Evolutionary conservation across 2,888 invertebrate species (phyloP).

Genomic region (Coecobrya sp.): DNA sequence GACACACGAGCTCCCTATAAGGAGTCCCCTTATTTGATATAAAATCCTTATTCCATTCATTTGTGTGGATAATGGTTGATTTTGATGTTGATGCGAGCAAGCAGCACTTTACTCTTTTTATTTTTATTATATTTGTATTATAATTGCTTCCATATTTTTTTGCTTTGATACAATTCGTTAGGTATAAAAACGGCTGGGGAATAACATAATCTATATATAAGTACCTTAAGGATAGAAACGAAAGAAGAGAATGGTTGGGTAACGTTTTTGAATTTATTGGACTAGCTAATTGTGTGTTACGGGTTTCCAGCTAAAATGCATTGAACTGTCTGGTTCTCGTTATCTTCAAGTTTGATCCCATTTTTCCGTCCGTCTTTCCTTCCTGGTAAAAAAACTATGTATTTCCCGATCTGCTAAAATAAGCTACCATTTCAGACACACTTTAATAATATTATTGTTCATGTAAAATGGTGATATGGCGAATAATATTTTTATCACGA

Average conservation of each 20-base stretch:
- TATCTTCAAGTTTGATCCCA: background rate
- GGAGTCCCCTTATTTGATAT: slow-evolving; percentile 12
- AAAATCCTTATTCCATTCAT: slow-evolving; percentile 48
- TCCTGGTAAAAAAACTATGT: background rate
- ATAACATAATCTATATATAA: background rate
- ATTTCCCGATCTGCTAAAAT: background rate
- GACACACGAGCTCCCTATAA: slow-evolving; percentile 51
- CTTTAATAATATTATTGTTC: too few species aligned
- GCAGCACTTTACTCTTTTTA: slow-evolving; percentile 21
- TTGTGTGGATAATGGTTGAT: slow-evolving; percentile 2
- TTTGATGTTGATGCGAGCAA: slow-evolving; percentile 32
- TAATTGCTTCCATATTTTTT: slow-evolving; percentile 32
- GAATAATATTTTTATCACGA: background rate
- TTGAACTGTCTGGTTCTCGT: background rate
- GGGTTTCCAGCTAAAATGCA: background rate
- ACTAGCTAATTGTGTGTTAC: slow-evolving; percentile 37
- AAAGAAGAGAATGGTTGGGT: background rate
- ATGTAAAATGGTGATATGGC: background rate
- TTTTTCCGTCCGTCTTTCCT: slow-evolving; percentile 48
- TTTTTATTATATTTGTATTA: slow-evolving; percentile 41
- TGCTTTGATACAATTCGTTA: background rate
- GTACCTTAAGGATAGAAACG: background rate
- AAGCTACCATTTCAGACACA: background rate
- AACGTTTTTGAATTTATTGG: background rate
- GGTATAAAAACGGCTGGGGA: background rate